Conservation (phyloP, 2,888 invertebrate species). For the Lasius platythorax region DNA sequence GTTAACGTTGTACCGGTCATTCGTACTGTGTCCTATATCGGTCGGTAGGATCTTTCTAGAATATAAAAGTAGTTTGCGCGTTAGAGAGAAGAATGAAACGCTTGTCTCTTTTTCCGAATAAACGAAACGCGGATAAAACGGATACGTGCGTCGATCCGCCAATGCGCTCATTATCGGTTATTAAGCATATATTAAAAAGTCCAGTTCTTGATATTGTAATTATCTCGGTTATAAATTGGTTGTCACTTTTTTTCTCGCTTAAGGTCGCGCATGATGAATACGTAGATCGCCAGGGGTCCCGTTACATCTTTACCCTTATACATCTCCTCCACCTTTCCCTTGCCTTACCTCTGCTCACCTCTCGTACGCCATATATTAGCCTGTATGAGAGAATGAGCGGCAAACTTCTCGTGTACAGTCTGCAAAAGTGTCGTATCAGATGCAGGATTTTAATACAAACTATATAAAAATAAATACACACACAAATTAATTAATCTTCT, state of each 20-base stretch:
- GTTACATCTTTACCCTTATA: slow-evolving; percentile 79
- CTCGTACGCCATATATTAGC: slow-evolving; percentile 62
- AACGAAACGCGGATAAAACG: slow-evolving; percentile 49
- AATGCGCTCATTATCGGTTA: slow-evolving; percentile 78
- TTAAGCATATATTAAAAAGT: slow-evolving; percentile 77
- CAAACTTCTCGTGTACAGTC: slow-evolving; percentile 27
- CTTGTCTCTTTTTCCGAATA: neutral
- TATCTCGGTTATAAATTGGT: slow-evolving; percentile 84
- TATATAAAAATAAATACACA: neutral
- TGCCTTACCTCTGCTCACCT: slow-evolving; percentile 64
- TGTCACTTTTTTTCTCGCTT: slow-evolving; percentile 82
- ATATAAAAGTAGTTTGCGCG: slow-evolving; percentile 1
- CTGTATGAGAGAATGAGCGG: slow-evolving; percentile 64
- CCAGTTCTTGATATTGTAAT: slow-evolving; percentile 83
- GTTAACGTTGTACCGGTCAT: slow-evolving; percentile 1
- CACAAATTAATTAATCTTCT: slow-evolving; percentile 3
- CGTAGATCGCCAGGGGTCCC: slow-evolving; percentile 80
- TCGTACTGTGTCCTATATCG: neutral
- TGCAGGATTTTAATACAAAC: neutral
- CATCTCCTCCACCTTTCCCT: slow-evolving; percentile 62
- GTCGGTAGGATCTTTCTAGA: neutral
- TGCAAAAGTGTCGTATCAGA: neutral
- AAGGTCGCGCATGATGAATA: slow-evolving; percentile 83
- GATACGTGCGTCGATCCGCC: slow-evolving; percentile 58
- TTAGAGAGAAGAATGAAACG: slow-evolving; percentile 1